phyloP scores from a whole-genome alignment of 1,140 invertebrate genomes.

The Temnothorax curvispinosus region DNA sequence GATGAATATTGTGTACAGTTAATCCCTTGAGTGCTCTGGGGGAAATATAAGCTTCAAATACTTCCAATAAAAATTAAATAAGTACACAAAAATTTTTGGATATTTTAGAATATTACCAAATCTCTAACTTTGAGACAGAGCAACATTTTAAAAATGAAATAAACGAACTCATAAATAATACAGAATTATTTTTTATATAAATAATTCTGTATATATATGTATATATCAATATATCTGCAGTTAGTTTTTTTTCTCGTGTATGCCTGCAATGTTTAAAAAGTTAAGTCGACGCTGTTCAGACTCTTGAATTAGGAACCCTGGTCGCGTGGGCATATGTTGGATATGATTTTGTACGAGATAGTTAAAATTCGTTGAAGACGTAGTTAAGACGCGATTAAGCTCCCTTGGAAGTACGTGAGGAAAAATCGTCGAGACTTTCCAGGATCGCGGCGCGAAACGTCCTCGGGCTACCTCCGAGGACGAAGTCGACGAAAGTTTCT shows the following conservation, averaged over 20 bases:
- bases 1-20: neutral
- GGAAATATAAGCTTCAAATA: neutral
- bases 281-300: neutral
- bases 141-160: neutral
- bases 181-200: neutral
- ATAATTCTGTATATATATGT: too few species aligned
- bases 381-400: constrained; percentile 35
- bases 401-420: neutral
- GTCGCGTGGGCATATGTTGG: neutral
- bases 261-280: neutral
- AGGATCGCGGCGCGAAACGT: neutral
- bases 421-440: neutral
- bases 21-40: neutral
- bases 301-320: neutral
- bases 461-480: neutral
- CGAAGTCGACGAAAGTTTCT: constrained; percentile 52
- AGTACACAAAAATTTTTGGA: too few species aligned
- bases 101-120: neutral
- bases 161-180: neutral
- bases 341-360: neutral
- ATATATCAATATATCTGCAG: neutral
- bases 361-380: neutral
- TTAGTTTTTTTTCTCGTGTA: neutral
- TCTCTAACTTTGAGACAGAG: neutral
- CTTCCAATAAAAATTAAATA: neutral